Percentiles rank a stretch among this genome's conserved stretches.
phyloP scores from a whole-genome alignment of 1,140 invertebrate genomes.

The Brachionus asplanchnoidis region DNA sequence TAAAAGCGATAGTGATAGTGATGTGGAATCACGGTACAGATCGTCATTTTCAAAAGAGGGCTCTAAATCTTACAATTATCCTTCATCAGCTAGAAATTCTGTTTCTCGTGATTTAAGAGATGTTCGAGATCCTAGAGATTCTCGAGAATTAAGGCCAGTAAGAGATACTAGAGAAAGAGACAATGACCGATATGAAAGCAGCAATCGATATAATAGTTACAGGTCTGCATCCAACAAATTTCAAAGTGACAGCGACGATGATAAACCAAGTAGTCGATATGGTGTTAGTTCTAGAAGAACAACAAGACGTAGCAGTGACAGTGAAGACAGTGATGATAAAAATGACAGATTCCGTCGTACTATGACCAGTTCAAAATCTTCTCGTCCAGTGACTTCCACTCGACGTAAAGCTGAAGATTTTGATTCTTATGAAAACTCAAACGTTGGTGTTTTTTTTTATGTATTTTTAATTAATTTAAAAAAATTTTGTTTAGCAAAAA shows the following conservation, averaged over 20 bases:
- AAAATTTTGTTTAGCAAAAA: slow-evolving; percentile 3
- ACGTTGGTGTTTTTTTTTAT: neutral
- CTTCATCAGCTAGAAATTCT: slow-evolving; percentile 4
- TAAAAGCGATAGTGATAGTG: slow-evolving; percentile 38
- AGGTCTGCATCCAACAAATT: neutral
- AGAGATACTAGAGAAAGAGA: slow-evolving; percentile 11
- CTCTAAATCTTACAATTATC: neutral
- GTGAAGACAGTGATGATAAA: slow-evolving; percentile 40
- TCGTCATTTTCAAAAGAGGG: neutral
- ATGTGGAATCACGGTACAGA: slow-evolving; percentile 26
- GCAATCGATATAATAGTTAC: neutral
- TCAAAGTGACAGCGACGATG: slow-evolving; percentile 37
- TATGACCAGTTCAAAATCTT: neutral
- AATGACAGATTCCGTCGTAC: slow-evolving; percentile 9
- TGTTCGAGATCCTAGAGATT: neutral
- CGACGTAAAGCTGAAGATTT: neutral
- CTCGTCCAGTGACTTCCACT: neutral
- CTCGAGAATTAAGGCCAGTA: neutral
- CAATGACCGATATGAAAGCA: slow-evolving; percentile 32
- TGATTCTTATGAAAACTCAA: slow-evolving; percentile 31
- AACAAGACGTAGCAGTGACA: neutral
- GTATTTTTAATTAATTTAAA: neutral
- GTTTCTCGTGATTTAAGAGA: neutral
- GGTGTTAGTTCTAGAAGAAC: neutral
- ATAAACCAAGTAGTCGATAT: slow-evolving; percentile 9